Evolutionary conservation across 2,797 vertebrate genomes (phyloP).

Genomic region (Helostoma temminkii): DNA sequence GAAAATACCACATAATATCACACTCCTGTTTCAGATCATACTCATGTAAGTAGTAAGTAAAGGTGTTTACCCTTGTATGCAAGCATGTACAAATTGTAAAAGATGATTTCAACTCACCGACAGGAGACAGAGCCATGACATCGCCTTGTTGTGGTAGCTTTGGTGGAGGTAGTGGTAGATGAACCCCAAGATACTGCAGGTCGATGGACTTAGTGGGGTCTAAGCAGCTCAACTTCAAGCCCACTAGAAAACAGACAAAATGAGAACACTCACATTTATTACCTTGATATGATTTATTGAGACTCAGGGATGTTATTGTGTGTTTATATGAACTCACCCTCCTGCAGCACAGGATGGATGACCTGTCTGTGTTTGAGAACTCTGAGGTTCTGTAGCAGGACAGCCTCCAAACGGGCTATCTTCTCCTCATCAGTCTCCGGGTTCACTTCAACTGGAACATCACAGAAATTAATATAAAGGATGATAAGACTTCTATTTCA

Average conservation of each 20-base stretch:
- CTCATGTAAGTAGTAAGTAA: not conserved
- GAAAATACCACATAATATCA: not conserved
- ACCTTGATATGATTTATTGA: not conserved
- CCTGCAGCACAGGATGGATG: slow-evolving; percentile 93
- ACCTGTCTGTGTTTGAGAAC: slow-evolving; percentile 89
- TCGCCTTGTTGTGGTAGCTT: slow-evolving; percentile 14
- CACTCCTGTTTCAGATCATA: not conserved
- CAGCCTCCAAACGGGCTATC: slow-evolving; percentile 79
- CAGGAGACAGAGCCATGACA: not conserved
- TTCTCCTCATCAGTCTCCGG: slow-evolving; percentile 63
- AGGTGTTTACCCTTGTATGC: not conserved
- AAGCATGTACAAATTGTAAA: not conserved
- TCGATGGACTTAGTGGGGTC: slow-evolving; percentile 88
- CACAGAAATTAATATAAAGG: slow-evolving; percentile 1
- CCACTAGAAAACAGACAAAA: slow-evolving; percentile 83
- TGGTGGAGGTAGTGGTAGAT: slow-evolving; percentile 85
- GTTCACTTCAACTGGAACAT: slow-evolving; percentile 33
- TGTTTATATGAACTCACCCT: slow-evolving; percentile 83
- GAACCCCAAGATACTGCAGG: slow-evolving; percentile 92
- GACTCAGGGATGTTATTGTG: not conserved
- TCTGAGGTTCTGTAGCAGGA: slow-evolving; percentile 87
- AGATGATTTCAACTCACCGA: slow-evolving; percentile 61
- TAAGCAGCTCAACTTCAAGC: slow-evolving; percentile 91
- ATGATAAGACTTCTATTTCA: not conserved
- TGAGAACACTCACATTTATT: not conserved